Evolutionary conservation across 2,797 vertebrate species (phyloP).

Genomic region (Acropternis orthonyx): DNA sequence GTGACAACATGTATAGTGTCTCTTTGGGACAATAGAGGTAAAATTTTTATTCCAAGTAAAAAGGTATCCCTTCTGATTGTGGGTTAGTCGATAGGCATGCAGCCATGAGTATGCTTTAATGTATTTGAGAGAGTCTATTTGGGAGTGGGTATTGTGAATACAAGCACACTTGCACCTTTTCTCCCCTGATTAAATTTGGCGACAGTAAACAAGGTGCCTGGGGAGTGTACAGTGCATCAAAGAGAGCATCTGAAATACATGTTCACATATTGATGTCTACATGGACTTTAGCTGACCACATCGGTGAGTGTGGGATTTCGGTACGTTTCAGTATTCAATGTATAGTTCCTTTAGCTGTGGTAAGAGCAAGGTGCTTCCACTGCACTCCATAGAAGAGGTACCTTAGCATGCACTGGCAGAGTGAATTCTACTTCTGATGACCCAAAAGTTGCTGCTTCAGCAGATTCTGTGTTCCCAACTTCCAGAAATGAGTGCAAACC

Average conservation of each 20-base stretch:
- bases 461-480: not conserved
- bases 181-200: not conserved
- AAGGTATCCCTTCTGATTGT: slow-evolving; percentile 29
- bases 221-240: not conserved
- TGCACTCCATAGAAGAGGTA: not conserved
- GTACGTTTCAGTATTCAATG: not conserved
- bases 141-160: not conserved
- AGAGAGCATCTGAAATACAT: not conserved
- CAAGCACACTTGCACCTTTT: not conserved
- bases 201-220: not conserved
- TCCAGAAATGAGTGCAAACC: not conserved
- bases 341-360: not conserved
- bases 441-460: not conserved
- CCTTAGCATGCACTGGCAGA: not conserved
- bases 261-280: not conserved
- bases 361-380: not conserved
- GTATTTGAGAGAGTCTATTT: not conserved
- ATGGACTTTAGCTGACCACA: not conserved
- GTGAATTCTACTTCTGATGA: not conserved
- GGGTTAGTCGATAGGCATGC: not conserved
- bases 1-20: slow-evolving; percentile 49
- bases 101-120: not conserved
- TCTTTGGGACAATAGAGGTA: slow-evolving; percentile 47
- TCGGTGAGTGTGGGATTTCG: not conserved
- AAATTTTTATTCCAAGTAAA: slow-evolving; percentile 45